A percentile compares a stretch with the other conserved stretches of the same genome.
Conservation (phyloP, 2,888 invertebrate genomes). For the Macrophya alboannulata region DNA sequence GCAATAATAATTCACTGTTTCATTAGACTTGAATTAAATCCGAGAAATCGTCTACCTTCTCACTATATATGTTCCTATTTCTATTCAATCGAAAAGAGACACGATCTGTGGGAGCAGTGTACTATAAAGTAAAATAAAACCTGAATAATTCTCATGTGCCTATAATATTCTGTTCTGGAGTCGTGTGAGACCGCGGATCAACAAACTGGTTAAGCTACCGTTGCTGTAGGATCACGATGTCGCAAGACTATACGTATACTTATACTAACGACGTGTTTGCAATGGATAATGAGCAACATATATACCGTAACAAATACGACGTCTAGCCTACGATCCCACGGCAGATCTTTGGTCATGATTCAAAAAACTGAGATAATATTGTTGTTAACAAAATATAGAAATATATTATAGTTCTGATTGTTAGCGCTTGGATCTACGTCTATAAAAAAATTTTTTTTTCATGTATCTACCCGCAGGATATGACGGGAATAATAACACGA, state of each 20-base stretch:
- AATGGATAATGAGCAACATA: background rate
- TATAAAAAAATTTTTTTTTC: no score
- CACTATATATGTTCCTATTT: background rate
- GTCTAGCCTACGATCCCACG: background rate
- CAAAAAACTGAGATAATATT: background rate
- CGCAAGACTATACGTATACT: background rate
- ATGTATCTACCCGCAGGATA: no score
- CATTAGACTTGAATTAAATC: background rate
- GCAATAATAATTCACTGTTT: background rate
- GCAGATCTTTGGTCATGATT: background rate
- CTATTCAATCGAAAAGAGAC: background rate
- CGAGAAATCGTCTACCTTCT: background rate
- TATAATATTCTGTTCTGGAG: background rate
- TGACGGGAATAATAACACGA: background rate
- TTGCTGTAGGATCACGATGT: background rate
- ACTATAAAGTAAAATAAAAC: conserved; percentile 10
- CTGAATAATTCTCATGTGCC: background rate
- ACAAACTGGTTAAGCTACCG: conserved; percentile 9
- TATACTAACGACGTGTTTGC: background rate
- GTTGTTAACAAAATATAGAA: background rate
- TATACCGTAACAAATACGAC: background rate
- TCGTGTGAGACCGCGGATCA: conserved; percentile 8
- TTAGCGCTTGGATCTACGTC: no score
- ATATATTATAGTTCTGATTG: no score
- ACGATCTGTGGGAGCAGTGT: background rate